These are phyloP conservation scores for Pelvicachromis taeniatus DNA, from an alignment of 2,113 vertebrate species.

Conservation along the genomic window DNA sequence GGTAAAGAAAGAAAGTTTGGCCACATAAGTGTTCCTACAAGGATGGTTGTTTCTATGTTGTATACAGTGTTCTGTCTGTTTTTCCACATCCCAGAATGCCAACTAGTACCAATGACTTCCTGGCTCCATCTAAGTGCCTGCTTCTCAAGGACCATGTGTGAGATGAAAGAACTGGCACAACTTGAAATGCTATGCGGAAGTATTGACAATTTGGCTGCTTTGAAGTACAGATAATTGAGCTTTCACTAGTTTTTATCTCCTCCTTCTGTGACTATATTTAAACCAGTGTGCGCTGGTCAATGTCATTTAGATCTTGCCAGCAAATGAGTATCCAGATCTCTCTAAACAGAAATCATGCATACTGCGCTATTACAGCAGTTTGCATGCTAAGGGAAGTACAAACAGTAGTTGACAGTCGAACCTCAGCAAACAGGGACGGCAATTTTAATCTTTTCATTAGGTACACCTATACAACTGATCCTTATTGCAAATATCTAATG, in stretches of 20 bases:
- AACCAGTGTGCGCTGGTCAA: conserved; percentile 15
- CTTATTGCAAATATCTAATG: not conserved
- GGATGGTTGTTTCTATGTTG: not conserved
- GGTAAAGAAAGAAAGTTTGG: not conserved
- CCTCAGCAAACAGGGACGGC: not conserved
- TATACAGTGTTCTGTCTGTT: not conserved
- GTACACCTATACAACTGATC: not conserved
- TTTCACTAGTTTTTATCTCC: conserved; percentile 63
- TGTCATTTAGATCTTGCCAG: conserved; percentile 10
- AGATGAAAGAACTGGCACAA: conserved; percentile 77
- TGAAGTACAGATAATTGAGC: conserved; percentile 72
- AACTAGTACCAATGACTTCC: conserved; percentile 62
- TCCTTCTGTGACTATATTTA: conserved; percentile 59
- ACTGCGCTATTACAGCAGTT: not conserved
- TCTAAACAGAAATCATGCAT: not conserved
- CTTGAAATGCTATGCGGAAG: conserved; percentile 61
- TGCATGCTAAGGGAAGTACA: not conserved
- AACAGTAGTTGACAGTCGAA: not conserved
- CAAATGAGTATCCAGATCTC: not conserved
- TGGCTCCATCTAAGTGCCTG: conserved; percentile 61
- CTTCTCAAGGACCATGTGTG: conserved; percentile 46
- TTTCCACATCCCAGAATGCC: conserved; percentile 33
- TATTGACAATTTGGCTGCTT: conserved; percentile 64
- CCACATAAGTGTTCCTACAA: not conserved
- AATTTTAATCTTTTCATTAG: not conserved